Percentiles rank a stretch among this genome's conserved stretches.
phyloP scores from a whole-genome alignment of 2,113 vertebrate genomes.

The Vicugna pacos region DNA sequence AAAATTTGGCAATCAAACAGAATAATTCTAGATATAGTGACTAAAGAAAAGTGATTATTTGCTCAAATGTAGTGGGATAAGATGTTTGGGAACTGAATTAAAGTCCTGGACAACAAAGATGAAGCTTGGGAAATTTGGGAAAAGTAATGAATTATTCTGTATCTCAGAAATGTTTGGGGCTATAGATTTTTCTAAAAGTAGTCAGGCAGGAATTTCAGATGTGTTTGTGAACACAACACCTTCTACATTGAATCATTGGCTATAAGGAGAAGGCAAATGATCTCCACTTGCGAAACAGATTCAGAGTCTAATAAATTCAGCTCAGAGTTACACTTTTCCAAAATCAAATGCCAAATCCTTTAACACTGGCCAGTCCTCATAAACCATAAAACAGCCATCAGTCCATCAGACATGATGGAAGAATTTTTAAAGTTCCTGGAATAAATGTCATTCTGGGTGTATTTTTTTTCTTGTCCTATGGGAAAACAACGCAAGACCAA shows the following conservation, averaged over 20 bases:
- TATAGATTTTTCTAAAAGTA: conserved; percentile 37
- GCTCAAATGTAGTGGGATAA: neutral
- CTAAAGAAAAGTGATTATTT: neutral
- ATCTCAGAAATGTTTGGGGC: neutral
- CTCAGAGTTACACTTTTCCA: conserved; percentile 39
- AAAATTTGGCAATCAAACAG: neutral
- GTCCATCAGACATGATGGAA: conserved; percentile 54
- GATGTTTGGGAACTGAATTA: neutral
- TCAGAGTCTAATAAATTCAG: conserved; percentile 53
- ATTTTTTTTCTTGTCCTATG: conserved; percentile 48
- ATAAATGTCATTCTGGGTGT: conserved; percentile 58
- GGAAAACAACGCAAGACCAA: conserved; percentile 61
- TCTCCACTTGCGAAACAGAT: neutral
- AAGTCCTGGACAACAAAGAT: neutral
- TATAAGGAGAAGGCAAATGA: neutral
- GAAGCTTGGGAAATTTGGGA: neutral
- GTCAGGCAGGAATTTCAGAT: neutral
- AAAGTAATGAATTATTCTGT: conserved; percentile 3
- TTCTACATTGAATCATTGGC: neutral
- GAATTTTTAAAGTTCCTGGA: conserved; percentile 74
- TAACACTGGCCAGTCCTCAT: conserved; percentile 41
- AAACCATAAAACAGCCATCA: conserved; percentile 57
- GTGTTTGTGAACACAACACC: neutral
- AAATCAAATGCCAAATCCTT: conserved; percentile 54
- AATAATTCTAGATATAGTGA: neutral